A percentile compares a stretch with the other conserved stretches of the same genome.
Conservation (phyloP, 1,140 invertebrate species). For the Camponotus vicinus region DNA sequence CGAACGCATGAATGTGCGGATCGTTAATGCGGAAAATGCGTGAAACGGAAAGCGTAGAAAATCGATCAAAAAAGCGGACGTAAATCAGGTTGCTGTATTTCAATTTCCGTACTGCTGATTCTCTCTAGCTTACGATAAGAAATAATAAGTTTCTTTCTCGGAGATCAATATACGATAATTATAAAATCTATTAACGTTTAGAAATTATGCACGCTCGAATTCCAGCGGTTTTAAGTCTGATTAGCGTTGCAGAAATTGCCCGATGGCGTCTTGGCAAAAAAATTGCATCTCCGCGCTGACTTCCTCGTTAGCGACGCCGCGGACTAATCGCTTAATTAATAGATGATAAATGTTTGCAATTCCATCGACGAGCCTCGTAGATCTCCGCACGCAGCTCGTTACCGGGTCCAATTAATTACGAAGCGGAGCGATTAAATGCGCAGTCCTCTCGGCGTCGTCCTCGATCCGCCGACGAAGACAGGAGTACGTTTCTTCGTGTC, state of each 20-base stretch:
- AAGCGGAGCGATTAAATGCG: constrained; percentile 61
- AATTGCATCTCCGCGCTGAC: constrained; percentile 65
- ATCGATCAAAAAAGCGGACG: neutral
- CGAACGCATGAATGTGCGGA: neutral
- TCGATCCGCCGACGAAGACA: constrained; percentile 7
- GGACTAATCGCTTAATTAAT: constrained; percentile 77
- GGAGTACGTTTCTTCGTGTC: constrained; percentile 14
- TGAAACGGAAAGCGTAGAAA: constrained; percentile 25
- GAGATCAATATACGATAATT: constrained; percentile 43
- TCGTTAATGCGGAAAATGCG: neutral
- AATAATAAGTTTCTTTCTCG: constrained; percentile 36
- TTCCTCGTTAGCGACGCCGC: constrained; percentile 68
- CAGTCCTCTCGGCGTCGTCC: neutral
- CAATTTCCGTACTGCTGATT: neutral
- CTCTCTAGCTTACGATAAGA: neutral
- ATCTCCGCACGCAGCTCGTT: constrained; percentile 61
- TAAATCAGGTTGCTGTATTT: constrained; percentile 14
- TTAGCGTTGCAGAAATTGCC: constrained; percentile 54
- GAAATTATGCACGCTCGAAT: constrained; percentile 63
- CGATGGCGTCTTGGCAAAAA: constrained; percentile 58
- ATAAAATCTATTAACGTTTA: constrained; percentile 46
- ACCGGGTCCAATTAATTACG: constrained; percentile 73
- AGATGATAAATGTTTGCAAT: constrained; percentile 74
- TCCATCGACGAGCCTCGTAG: constrained; percentile 36
- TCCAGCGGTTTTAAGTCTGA: constrained; percentile 33